Conservation (phyloP, 2,888 invertebrate species). For the Parnassius apollo region DNA sequence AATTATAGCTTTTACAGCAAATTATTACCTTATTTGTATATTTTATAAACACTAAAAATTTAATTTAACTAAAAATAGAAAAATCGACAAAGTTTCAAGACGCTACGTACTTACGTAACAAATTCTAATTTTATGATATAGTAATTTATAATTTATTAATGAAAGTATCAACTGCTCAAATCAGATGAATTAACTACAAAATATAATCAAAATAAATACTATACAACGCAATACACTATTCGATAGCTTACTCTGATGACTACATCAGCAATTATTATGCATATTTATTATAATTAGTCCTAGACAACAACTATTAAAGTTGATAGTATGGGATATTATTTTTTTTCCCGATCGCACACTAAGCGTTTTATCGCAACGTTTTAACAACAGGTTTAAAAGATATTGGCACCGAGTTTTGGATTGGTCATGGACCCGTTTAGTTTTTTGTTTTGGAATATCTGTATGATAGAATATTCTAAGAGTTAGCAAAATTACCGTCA, state of each 20-base stretch:
- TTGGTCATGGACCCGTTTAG: no score
- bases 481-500: no score
- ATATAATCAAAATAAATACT: conserved; percentile 18
- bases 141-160: neutral
- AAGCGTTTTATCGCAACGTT: neutral
- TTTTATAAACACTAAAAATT: no score
- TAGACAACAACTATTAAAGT: neutral
- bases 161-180: no score
- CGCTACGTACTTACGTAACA: no score
- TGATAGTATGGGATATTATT: neutral
- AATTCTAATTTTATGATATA: neutral
- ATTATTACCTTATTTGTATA: no score
- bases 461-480: no score
- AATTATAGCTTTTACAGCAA: no score
- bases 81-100: no score
- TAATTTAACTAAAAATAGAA: no score
- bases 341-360: neutral
- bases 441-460: no score
- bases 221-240: conserved; percentile 14
- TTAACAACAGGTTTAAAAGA: neutral
- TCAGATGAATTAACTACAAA: neutral
- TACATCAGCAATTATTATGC: neutral
- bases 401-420: no score
- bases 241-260: neutral
- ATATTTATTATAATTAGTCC: neutral